A percentile compares a stretch with the other conserved stretches of the same genome.
phyloP scores from a whole-genome alignment of 2,113 vertebrate species.

The Geococcyx californianus region DNA sequence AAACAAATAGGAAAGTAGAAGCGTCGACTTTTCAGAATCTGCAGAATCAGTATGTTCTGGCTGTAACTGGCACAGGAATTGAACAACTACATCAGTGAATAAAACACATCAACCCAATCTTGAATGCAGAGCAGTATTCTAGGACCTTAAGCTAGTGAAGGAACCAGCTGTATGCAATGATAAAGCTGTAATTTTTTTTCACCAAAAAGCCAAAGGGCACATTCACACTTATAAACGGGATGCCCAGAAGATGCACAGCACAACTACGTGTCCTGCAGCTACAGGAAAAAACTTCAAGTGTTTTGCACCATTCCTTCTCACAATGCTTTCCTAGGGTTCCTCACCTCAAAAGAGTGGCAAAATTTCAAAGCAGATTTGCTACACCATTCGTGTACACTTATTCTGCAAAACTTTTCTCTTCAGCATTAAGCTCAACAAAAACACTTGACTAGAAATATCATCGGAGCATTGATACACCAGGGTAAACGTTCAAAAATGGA shows the following conservation, averaged over 20 bases:
- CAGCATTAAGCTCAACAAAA: neutral
- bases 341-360: neutral
- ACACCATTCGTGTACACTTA: neutral
- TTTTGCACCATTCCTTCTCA: neutral
- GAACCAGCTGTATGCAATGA: neutral
- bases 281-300: accelerated
- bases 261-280: neutral
- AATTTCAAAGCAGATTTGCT: neutral
- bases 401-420: neutral
- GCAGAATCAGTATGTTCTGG: neutral
- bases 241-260: neutral
- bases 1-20: neutral
- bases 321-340: neutral
- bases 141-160: neutral
- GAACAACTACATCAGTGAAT: neutral
- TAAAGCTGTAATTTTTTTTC: neutral
- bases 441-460: neutral
- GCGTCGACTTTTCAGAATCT: neutral
- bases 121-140: neutral
- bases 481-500: neutral
- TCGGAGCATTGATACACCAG: accelerated
- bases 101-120: neutral
- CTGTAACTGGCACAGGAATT: neutral
- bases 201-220: neutral
- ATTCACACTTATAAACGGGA: neutral